These are phyloP conservation scores for Platanista minor DNA, from an alignment of 2,113 vertebrate genomes.

Conservation along the genomic window DNA sequence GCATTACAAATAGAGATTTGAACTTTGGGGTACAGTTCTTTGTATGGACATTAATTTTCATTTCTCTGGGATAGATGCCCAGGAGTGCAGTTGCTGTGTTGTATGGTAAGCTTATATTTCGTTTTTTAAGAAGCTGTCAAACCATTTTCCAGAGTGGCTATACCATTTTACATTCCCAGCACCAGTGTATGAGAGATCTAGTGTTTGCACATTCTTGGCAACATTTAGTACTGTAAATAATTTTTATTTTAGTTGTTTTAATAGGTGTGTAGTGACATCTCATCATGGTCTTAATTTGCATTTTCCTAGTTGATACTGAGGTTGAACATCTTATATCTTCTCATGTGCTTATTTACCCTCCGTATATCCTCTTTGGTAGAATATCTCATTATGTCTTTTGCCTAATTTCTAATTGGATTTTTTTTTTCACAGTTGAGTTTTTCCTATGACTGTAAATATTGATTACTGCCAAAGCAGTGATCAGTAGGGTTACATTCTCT, in stretches of 20 bases:
- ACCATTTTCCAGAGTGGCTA: neutral
- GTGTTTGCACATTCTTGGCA: neutral
- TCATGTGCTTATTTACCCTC: neutral
- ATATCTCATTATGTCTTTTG: neutral
- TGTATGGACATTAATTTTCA: neutral
- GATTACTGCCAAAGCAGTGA: neutral
- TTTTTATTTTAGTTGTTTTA: neutral
- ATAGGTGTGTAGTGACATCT: neutral
- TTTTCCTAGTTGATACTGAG: neutral
- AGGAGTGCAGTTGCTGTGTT: neutral
- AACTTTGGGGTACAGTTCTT: neutral
- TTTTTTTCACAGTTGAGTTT: neutral
- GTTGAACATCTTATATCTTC: neutral
- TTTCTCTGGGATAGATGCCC: neutral
- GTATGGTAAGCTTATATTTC: neutral
- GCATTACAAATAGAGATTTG: neutral
- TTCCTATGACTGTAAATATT: neutral
- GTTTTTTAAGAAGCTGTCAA: constrained; percentile 12
- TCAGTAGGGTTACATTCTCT: neutral
- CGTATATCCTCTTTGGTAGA: neutral
- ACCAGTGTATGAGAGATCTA: neutral
- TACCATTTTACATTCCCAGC: neutral
- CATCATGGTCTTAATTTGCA: neutral
- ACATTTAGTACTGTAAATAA: neutral
- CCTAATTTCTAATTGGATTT: neutral